Evolutionary conservation across 1,140 invertebrate species (phyloP), one percentile per base, ranked within the genome.

Genomic region (Dendroctonus ponderosae): DNA sequence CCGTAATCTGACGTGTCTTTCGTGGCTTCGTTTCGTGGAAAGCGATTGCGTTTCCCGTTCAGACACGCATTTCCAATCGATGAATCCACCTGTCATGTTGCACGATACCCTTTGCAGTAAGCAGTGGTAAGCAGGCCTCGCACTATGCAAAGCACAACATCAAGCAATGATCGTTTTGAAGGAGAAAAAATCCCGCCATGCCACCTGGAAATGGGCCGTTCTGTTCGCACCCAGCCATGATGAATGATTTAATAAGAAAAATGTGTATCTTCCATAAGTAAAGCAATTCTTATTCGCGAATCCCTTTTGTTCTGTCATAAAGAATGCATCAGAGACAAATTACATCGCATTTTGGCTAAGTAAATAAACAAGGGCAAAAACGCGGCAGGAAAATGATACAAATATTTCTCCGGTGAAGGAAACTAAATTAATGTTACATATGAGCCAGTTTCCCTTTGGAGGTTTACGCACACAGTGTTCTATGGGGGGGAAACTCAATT

Each of bases 291-390:
- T 67, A 67, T 67, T 49, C 51, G 42, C 40, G 40, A 6, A 11
- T 60, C 67, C 63, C 66, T 68, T 68, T 54, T 57, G 60, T 63
- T 62, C 66, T 71, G 69, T 71, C 69, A 68, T 66, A 71, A 68
- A 64, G 65, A 71, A 71, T 71, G 69, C 69, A 71, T 64, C 66
- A 67, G 58, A 68, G 69, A 71, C 65, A 66, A 61, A 71, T 71
- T 62, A 64, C 63, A 46, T 46, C 66, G 66, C 69, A 65, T 71
- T 71, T 68, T 62, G 41, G 66, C 53, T 65, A 50, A 71, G 69
- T 68, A 68, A 71, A 71, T 66, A 68, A 67, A 71, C 60, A 57
- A 71, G 11, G 65, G 63, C 42, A 66, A 71, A 68, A 66, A 62
- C 60, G 60, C 66, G 60, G 12, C 38, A 41, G 62, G 60, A 57